A percentile compares a stretch with the other conserved stretches of the same genome.
These are phyloP conservation scores for Protosalanx chinensis DNA, from an alignment of 2,797 vertebrate species.

Conservation along the genomic window DNA sequence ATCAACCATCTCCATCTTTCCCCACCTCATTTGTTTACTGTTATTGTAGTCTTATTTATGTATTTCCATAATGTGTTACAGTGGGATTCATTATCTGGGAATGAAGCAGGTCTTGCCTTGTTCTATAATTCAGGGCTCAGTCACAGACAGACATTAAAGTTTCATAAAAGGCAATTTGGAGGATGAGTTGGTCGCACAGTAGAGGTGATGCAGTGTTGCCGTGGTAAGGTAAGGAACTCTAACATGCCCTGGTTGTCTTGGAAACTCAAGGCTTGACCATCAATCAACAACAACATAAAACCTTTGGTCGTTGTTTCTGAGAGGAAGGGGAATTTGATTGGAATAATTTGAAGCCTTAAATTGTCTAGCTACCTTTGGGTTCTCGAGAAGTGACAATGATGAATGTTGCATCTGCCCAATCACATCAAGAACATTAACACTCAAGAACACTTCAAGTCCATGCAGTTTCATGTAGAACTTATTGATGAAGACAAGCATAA, in stretches of 20 bases:
- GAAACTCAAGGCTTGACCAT: constrained; percentile 6
- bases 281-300: background rate
- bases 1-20: constrained; percentile 8
- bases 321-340: background rate
- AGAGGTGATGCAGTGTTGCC: constrained; percentile 52
- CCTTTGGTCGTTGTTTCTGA: background rate
- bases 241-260: background rate
- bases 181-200: constrained; percentile 60
- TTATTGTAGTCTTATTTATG: constrained; percentile 46
- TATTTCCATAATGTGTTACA: constrained; percentile 46
- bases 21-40: constrained; percentile 21
- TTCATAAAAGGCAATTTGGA: constrained; percentile 70
- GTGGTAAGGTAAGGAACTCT: constrained; percentile 31
- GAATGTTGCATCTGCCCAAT: constrained; percentile 47
- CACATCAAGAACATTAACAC: constrained; percentile 39
- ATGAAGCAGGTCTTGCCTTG: constrained; percentile 54
- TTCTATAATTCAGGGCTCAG: constrained; percentile 71
- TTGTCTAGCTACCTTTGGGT: background rate
- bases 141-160: constrained; percentile 75
- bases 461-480: background rate
- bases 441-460: constrained; percentile 16
- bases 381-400: constrained; percentile 42
- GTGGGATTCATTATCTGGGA: constrained; percentile 63
- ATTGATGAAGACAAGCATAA: constrained; percentile 24
- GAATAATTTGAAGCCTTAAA: background rate